Percentiles rank a stretch among this genome's conserved stretches.
Evolutionary conservation across 1,140 invertebrate species (phyloP).

Genomic region (Leptonema lineaticorne): DNA sequence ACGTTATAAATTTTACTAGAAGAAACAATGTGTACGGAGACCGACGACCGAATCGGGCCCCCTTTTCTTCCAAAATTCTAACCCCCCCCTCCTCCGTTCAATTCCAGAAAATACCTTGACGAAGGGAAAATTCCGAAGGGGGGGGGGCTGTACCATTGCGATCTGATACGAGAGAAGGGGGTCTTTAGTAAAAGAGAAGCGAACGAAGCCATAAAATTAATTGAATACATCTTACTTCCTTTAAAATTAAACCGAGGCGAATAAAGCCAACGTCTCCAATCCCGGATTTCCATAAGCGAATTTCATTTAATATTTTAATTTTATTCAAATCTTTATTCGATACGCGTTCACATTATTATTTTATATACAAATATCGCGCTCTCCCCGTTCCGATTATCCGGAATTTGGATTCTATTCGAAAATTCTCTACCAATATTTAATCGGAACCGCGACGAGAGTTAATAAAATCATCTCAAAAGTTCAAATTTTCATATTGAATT

Average conservation of each 20-base stretch:
- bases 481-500: too few relatives aligned
- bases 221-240: constrained; percentile 43
- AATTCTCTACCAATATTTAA: too few relatives aligned
- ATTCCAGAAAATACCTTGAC: background rate
- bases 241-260: constrained; percentile 41
- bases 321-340: background rate
- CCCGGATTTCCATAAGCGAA: constrained; percentile 24
- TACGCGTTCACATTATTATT: too few relatives aligned
- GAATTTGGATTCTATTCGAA: too few relatives aligned
- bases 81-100: background rate
- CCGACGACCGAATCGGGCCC: too few relatives aligned
- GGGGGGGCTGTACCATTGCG: constrained; percentile 19
- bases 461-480: too few relatives aligned
- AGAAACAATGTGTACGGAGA: background rate
- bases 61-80: too few relatives aligned
- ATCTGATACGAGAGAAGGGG: constrained; percentile 35
- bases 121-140: background rate
- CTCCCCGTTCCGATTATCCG: too few relatives aligned
- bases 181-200: too few relatives aligned
- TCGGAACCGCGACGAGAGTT: too few relatives aligned
- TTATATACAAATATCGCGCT: too few relatives aligned
- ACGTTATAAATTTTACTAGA: constrained; percentile 31
- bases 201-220: constrained; percentile 41
- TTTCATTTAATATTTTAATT: constrained; percentile 17
- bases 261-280: constrained; percentile 29